A percentile compares a stretch with the other conserved stretches of the same genome.
Conservation (phyloP, 2,888 invertebrate genomes). For the Acleris literana region DNA sequence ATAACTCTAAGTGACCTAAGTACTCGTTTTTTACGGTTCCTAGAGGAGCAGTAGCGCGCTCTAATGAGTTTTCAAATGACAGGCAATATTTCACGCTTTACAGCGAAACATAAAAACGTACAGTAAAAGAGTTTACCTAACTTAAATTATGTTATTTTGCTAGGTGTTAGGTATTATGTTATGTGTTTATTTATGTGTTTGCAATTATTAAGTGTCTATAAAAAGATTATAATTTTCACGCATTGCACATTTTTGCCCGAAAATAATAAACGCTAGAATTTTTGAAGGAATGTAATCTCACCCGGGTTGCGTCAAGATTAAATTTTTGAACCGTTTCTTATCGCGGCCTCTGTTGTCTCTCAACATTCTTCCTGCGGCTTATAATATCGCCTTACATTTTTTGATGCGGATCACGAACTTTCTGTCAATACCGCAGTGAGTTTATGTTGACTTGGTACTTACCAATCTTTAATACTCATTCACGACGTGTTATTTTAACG, state of each 20-base stretch:
- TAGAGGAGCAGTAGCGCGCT: constrained; percentile 16
- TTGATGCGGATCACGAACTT: constrained; percentile 28
- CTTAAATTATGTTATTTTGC: too few relatives aligned
- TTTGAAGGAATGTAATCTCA: constrained; percentile 59
- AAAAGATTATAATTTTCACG: background rate
- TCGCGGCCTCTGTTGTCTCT: constrained; percentile 53
- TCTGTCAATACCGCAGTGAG: constrained; percentile 1
- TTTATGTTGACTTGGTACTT: constrained; percentile 2
- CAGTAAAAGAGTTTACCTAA: background rate
- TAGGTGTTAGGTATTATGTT: background rate
- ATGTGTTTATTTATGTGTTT: background rate
- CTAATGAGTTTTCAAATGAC: constrained; percentile 34
- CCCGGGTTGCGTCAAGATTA: constrained; percentile 57
- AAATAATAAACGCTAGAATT: constrained; percentile 39
- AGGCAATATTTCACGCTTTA: constrained; percentile 10
- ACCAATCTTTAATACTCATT: background rate
- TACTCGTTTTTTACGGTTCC: constrained; percentile 9
- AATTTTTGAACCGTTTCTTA: constrained; percentile 58
- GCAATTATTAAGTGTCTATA: background rate
- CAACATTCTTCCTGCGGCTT: constrained; percentile 54
- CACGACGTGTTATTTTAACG: too few relatives aligned
- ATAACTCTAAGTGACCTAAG: background rate
- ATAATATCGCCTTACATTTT: constrained; percentile 38
- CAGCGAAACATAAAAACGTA: background rate
- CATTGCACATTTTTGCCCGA: constrained; percentile 4